These are phyloP conservation scores for Heliconius nattereri DNA, from an alignment of 1,140 invertebrate species.

Conservation along the genomic window DNA sequence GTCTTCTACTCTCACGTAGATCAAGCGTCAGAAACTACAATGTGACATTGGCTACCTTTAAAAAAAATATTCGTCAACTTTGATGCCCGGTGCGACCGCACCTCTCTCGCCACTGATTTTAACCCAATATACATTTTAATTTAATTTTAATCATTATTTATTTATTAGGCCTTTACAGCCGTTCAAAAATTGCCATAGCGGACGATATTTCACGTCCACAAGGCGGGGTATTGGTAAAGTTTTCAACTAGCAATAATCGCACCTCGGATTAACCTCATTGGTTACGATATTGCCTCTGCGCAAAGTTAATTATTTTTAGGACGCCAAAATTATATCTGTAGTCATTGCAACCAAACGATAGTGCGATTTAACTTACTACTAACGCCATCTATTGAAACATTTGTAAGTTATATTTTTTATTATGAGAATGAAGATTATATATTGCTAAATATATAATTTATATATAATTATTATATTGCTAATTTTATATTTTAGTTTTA, in stretches of 20 bases:
- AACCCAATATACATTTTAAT: too few species aligned
- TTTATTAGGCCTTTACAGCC: conserved; percentile 57
- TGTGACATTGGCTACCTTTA: too few species aligned
- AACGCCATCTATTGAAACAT: conserved; percentile 47
- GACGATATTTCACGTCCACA: conserved; percentile 94
- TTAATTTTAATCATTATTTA: too few species aligned
- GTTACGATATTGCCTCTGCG: conserved; percentile 92
- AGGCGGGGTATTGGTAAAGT: conserved; percentile 91
- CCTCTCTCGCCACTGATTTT: too few species aligned
- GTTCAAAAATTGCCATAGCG: conserved; percentile 93
- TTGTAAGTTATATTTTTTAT: background rate
- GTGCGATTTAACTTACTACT: conserved; percentile 37
- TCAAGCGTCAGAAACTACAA: too few species aligned
- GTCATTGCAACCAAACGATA: conserved; percentile 21
- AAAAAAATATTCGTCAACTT: too few species aligned
- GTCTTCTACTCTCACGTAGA: too few species aligned
- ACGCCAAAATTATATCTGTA: background rate
- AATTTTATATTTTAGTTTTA: too few species aligned
- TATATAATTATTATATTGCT: too few species aligned
- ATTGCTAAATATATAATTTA: too few species aligned
- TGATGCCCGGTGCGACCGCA: too few species aligned
- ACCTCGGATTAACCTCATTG: conserved; percentile 93
- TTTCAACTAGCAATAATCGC: conserved; percentile 95
- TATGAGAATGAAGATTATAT: too few species aligned
- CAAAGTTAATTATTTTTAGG: conserved; percentile 81